Evolutionary conservation across 2,797 vertebrate genomes (phyloP), one percentile per base, ranked within the genome.

Genomic region (Coranthus polyacanthus): DNA sequence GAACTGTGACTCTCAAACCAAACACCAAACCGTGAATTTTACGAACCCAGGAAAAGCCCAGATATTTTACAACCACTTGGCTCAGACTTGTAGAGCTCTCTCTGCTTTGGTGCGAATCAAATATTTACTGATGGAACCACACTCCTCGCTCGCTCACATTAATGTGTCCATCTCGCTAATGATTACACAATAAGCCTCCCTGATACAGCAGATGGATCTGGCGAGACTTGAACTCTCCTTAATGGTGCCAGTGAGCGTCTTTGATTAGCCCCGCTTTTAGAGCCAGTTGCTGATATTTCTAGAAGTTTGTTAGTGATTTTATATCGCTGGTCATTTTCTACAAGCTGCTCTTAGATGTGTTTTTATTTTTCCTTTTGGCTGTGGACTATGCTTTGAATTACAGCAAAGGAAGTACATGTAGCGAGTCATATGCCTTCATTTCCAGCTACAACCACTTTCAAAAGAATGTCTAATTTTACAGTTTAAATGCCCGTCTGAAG

Each of bases 181-280:
- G 77, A 78, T 86, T 77, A 80, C 63, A 83, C 79, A 78, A 56
- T 62, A 75, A 79, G 75, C 57, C 76, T 76, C 72, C 53, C 57
- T 72, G 55, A 55, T 59, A 63, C 43, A 67, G 72, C 75, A 83
- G 83, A 90, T 86, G 82, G 82, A 83, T 84, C 63, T 63, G 53
- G 63, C 54, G 56, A 80, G 67, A 75, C 72, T 61, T 73, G 78
- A 57, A 12, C 43, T 26, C 47, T 36, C 57, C 21, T 17, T 17
- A 44, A n/a, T 42, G 58, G 69, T 83, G 75, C 76, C 78, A 81
- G 75, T n/a, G n/a, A n/a, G n/a, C n/a, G n/a, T 52, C 37, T 72
- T 77, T 77, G 54, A 85, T 82, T 81, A 72, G 63, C 32, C 21
- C 47, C 46, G 54, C 63, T 65, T 76, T 78, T 53, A 65, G 81